These are phyloP conservation scores for Rhopilema esculentum DNA, from an alignment of 30 jellyfish, hydroid and myxozoan genomes.

Conservation along the genomic window DNA sequence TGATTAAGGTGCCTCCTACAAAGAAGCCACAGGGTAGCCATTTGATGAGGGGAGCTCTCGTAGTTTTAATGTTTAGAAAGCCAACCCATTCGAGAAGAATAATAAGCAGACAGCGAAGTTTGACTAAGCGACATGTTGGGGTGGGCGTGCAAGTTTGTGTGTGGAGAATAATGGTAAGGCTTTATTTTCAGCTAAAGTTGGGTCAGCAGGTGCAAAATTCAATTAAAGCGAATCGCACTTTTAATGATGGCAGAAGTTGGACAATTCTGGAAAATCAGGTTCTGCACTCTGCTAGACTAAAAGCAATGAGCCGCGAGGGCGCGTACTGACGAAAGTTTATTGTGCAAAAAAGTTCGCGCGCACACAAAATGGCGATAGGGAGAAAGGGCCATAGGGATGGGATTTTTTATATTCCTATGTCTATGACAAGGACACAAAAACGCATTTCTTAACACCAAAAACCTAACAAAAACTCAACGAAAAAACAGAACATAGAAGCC, in stretches of 20 bases:
- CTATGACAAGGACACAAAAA: too few relatives aligned
- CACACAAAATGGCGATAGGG: too few relatives aligned
- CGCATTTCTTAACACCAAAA: too few relatives aligned
- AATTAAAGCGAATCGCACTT: neutral
- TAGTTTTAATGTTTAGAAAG: constrained; percentile 9
- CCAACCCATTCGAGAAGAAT: constrained; percentile 16
- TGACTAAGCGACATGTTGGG: constrained; percentile 9
- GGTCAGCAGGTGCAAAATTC: constrained; percentile 47
- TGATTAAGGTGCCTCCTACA: constrained; percentile 23
- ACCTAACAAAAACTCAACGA: too few relatives aligned
- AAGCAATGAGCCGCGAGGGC: too few relatives aligned
- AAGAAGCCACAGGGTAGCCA: neutral
- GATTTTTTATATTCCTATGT: too few relatives aligned
- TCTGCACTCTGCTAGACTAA: too few relatives aligned
- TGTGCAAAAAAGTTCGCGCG: too few relatives aligned
- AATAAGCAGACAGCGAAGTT: neutral
- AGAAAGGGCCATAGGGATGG: too few relatives aligned
- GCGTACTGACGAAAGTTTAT: too few relatives aligned
- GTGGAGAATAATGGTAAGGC: neutral
- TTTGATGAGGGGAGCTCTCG: constrained; percentile 5
- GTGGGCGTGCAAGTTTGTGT: constrained; percentile 35
- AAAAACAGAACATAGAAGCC: too few relatives aligned
- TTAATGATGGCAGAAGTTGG: neutral
- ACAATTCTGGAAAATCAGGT: neutral
- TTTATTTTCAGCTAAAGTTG: neutral